Conservation (phyloP, 2,113 vertebrate genomes). For the Lethenteron camtschaticum region DNA sequence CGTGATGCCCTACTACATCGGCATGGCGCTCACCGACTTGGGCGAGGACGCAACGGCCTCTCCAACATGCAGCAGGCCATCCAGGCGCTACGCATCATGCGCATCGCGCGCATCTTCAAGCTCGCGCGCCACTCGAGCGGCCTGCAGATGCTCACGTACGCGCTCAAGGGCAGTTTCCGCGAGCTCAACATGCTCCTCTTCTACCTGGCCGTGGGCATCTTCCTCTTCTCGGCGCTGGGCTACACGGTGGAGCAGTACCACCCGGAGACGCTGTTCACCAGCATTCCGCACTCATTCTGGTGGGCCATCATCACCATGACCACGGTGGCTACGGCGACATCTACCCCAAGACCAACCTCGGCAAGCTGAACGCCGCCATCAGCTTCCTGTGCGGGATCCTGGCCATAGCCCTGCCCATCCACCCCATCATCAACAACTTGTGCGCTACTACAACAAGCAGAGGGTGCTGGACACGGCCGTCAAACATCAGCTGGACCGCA, state of each 20-base stretch:
- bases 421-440: constrained; percentile 94
- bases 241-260: constrained; percentile 93
- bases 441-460: constrained; percentile 84
- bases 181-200: constrained; percentile 77
- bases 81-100: constrained; percentile 73
- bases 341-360: constrained; percentile 82
- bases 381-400: constrained; percentile 92
- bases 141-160: constrained; percentile 73
- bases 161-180: constrained; percentile 73
- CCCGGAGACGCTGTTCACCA: constrained; percentile 79
- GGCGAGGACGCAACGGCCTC: constrained; percentile 67
- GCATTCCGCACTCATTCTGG: constrained; percentile 95
- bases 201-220: constrained; percentile 89
- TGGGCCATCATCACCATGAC: constrained; percentile 99
- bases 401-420: constrained; percentile 78
- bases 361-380: constrained; percentile 75
- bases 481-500: constrained; percentile 70
- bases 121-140: constrained; percentile 75
- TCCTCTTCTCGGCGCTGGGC: constrained; percentile 78
- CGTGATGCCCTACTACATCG: constrained; percentile 77
- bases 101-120: constrained; percentile 79
- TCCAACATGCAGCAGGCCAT: constrained; percentile 75
- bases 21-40: constrained; percentile 54
- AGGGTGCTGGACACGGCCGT: constrained; percentile 76
- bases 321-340: constrained; percentile 84